Evolutionary conservation across 2,888 invertebrate genomes (phyloP).

Genomic region (Actias luna): DNA sequence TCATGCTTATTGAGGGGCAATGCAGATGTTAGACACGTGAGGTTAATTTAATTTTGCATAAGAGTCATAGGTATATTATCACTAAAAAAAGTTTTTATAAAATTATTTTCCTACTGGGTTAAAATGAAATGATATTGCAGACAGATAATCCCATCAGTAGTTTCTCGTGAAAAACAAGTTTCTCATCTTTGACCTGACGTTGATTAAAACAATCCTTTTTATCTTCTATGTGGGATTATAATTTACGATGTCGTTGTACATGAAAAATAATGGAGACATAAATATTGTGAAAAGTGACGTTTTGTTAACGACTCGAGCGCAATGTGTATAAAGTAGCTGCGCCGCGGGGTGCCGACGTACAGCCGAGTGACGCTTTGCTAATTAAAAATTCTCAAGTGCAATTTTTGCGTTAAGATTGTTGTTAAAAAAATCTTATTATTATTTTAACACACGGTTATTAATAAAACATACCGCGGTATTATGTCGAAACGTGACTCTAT

Average conservation of each 20-base stretch:
- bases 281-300: constrained; percentile 77
- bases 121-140: background rate
- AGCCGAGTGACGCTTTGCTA: constrained; percentile 63
- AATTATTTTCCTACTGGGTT: background rate
- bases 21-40: background rate
- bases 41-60: background rate
- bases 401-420: constrained; percentile 63
- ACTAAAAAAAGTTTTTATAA: background rate
- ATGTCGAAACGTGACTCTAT: constrained; percentile 55
- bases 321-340: constrained; percentile 72
- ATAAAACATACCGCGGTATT: constrained; percentile 47
- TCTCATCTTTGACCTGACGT: background rate
- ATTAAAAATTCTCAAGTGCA: constrained; percentile 73
- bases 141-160: background rate
- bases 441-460: constrained; percentile 58
- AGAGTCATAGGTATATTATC: background rate
- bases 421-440: constrained; percentile 64
- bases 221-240: constrained; percentile 46
- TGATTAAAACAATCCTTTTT: constrained; percentile 34
- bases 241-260: constrained; percentile 66
- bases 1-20: background rate
- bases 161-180: background rate
- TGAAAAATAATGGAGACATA: constrained; percentile 77
- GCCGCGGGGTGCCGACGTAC: constrained; percentile 59
- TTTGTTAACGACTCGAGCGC: constrained; percentile 70